Conservation (phyloP, 2,113 vertebrate species). For the Himantopus leucocephalus region DNA sequence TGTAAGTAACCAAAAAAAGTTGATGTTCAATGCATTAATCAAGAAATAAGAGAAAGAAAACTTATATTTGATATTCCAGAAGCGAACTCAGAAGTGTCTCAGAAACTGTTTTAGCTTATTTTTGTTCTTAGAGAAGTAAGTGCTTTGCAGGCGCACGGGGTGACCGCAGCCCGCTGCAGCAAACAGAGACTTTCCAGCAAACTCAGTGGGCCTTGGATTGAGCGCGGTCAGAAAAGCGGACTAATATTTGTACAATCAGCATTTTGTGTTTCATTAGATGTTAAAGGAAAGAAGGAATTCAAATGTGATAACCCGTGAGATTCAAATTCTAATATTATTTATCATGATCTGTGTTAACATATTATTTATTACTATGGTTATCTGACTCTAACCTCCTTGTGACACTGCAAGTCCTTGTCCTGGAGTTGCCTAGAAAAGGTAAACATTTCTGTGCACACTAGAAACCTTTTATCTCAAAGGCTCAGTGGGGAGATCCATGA, state of each 20-base stretch:
- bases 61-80: not conserved
- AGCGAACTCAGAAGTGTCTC: not conserved
- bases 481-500: not conserved
- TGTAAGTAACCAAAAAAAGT: constrained; percentile 16
- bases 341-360: not conserved
- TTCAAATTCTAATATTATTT: not conserved
- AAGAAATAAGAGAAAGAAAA: constrained; percentile 35
- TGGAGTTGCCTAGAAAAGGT: not conserved
- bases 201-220: not conserved
- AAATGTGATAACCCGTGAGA: not conserved
- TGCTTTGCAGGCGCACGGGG: not conserved
- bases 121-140: not conserved
- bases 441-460: not conserved
- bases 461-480: not conserved
- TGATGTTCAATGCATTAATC: constrained; percentile 36
- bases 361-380: not conserved
- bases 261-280: not conserved
- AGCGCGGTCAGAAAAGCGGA: not conserved
- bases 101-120: constrained; percentile 27
- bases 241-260: not conserved
- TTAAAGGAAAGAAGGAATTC: not conserved
- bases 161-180: not conserved
- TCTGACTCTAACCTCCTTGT: not conserved
- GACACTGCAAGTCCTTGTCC: not conserved
- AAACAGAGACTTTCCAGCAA: not conserved